phyloP scores from a whole-genome alignment of 2,888 invertebrate genomes.

The Apocheima hispidaria region DNA sequence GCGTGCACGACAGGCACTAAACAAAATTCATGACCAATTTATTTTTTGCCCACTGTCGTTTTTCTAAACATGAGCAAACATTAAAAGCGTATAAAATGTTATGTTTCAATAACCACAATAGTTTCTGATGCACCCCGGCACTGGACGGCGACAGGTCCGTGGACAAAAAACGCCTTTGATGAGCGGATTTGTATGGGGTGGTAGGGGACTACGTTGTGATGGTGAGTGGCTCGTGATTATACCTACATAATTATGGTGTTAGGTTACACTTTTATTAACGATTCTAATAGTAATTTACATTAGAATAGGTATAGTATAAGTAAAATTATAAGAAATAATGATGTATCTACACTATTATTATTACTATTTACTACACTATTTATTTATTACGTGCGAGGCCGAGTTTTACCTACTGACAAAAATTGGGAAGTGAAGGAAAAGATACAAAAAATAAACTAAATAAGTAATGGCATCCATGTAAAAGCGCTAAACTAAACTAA shows the following conservation, averaged over 20 bases:
- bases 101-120: constrained; percentile 13
- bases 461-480: too few species aligned
- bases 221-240: neutral
- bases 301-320: too few species aligned
- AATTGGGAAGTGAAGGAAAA: too few species aligned
- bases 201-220: neutral
- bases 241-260: constrained; percentile 2
- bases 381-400: too few species aligned
- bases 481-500: too few species aligned
- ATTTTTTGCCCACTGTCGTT: constrained; percentile 3
- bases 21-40: constrained; percentile 12
- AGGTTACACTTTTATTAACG: constrained; percentile 7
- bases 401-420: too few species aligned
- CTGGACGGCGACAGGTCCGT: constrained; percentile 11
- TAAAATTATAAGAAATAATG: too few species aligned
- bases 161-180: constrained; percentile 19
- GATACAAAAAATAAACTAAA: too few species aligned
- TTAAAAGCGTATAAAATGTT: constrained; percentile 13
- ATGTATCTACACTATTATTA: too few species aligned
- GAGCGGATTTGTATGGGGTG: neutral
- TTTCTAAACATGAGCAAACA: constrained; percentile 10
- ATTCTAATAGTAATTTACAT: neutral
- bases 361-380: too few species aligned
- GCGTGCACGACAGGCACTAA: neutral
- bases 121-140: constrained; percentile 11